phyloP scores from a whole-genome alignment of 2,888 invertebrate species.

The Rhopalosiphum nymphaeae region DNA sequence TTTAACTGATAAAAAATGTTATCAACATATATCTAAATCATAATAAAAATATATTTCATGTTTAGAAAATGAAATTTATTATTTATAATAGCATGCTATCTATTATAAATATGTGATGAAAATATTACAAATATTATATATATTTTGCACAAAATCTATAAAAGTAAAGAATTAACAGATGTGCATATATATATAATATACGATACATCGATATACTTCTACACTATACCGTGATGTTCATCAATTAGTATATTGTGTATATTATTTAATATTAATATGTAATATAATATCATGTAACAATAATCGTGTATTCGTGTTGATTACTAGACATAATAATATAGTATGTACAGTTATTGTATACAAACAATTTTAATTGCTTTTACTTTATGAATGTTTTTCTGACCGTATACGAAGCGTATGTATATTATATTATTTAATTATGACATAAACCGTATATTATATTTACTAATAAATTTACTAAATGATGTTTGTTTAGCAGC shows the following conservation, averaged over 20 bases:
- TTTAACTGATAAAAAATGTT: not conserved
- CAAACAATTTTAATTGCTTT: conserved; percentile 41
- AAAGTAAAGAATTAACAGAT: not conserved
- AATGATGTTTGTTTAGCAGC: not conserved
- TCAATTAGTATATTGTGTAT: not conserved
- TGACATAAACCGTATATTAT: not conserved
- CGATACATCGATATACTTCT: not conserved
- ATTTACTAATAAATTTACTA: conserved; percentile 18
- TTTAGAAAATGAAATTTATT: not conserved
- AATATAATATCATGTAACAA: not conserved
- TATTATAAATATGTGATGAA: not conserved
- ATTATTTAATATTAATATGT: not conserved
- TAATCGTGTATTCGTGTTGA: not conserved
- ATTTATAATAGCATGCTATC: no score
- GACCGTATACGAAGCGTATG: not conserved
- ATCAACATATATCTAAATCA: not conserved
- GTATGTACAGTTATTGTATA: conserved; percentile 10
- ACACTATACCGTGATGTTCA: not conserved
- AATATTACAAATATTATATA: not conserved
- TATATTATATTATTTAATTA: not conserved
- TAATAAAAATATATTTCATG: not conserved
- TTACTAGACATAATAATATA: not conserved
- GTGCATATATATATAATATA: not conserved
- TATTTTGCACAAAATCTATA: not conserved
- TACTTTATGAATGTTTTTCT: conserved; percentile 3